Conservation (phyloP, 1,140 invertebrate genomes). For the Battus philenor region DNA sequence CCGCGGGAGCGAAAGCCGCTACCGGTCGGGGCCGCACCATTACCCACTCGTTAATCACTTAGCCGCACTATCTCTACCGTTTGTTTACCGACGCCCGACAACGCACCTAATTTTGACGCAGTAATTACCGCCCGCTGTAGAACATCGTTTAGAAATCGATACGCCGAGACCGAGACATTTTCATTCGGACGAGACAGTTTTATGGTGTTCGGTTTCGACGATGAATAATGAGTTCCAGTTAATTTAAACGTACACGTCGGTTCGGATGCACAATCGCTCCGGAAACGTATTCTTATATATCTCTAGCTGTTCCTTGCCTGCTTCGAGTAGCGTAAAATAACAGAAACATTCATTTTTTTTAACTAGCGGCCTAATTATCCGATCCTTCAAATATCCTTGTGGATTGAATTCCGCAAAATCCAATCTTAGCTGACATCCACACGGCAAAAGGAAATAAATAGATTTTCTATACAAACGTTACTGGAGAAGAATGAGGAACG, state of each 20-base stretch:
- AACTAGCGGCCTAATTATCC: too few species aligned
- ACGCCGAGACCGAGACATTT: constrained; percentile 10
- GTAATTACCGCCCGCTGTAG: constrained; percentile 24
- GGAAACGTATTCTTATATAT: too few species aligned
- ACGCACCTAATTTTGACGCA: constrained; percentile 25
- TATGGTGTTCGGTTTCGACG: neutral
- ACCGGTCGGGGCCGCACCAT: constrained; percentile 33
- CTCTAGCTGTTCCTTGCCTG: too few species aligned
- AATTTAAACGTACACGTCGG: neutral
- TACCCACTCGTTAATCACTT: constrained; percentile 54
- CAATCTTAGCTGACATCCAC: too few species aligned
- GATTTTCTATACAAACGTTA: too few species aligned
- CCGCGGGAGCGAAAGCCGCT: constrained; percentile 52
- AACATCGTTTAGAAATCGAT: constrained; percentile 25
- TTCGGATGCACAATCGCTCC: too few species aligned
- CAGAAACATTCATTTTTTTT: too few species aligned
- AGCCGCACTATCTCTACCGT: constrained; percentile 17
- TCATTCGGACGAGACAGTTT: constrained; percentile 3
- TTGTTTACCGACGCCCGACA: constrained; percentile 20
- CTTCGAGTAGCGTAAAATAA: too few species aligned
- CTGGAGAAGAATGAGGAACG: too few species aligned
- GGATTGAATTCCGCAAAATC: too few species aligned
- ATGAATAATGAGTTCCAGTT: constrained; percentile 3
- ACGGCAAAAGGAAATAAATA: too few species aligned
- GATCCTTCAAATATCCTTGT: too few species aligned